Base-by-base conservation (phyloP, 2,888 invertebrate species). In the Diadegma fenestrale region DNA sequence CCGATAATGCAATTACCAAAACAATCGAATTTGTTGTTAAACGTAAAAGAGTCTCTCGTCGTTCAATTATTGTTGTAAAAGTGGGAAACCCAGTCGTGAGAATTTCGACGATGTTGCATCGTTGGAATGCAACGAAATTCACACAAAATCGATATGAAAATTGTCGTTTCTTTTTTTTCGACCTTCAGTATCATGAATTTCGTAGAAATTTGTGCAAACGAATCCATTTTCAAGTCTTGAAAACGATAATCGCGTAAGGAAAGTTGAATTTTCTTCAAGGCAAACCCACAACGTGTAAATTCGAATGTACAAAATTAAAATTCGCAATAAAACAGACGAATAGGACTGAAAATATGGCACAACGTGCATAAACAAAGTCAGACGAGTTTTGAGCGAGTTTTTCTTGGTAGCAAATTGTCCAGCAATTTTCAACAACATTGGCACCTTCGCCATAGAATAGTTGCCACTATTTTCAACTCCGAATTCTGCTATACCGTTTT, bases 331-430 rank as follows among this genome's bases (percentile, higher is more conserved):
- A 26, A 26, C 12, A 26, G 58, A 58, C 14, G 0, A 26, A 26
- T 14, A 58, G 58, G 26, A 22, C 22, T 54, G 4, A 22, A 54
- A 54, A 54, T 14, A 58, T 26, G 58, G 58, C 58, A 58, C 58
- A 58, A 58, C 54, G 14, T 58, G 26, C n/a, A n/a, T 58, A 14
- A 37, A 58, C 58, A 5, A 58, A 58, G 58, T 14, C 26, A 26
- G 14, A 26, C 22, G 58, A 58, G 14, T 12, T 58, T 58, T 6
- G 22, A 22, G 22, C 54, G 22, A 54, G 51, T 51, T 51, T 26
- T 43, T 68, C 26, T 14, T 68, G 68, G 8, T 64, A 58, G 58
- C 26, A 58, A 26, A 58, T 58, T 58, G 26, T 10, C 58, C 58
- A 58, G 58, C 58, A 58, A 58, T 58, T 58, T 58, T 14, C 4